Percentiles rank a stretch among this genome's conserved stretches.
phyloP scores from a whole-genome alignment of 2,797 vertebrate genomes.

The Chaetophractus vellerosus region DNA sequence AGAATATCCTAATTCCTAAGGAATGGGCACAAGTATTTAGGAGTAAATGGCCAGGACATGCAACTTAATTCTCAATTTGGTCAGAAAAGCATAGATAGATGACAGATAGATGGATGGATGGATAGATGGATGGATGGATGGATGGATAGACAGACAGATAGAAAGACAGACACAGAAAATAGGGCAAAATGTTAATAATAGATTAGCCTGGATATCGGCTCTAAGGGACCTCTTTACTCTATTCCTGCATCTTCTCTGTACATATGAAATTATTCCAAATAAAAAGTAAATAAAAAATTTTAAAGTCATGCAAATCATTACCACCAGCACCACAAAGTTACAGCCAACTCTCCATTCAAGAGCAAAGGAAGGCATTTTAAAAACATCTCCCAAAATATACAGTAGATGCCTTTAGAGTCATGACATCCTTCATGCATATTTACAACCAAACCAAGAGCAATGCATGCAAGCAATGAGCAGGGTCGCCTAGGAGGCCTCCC shows the following conservation, averaged over 20 bases:
- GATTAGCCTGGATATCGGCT: not conserved
- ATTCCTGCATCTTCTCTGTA: constrained; percentile 43
- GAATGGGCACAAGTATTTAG: constrained; percentile 34
- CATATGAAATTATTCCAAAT: constrained; percentile 68
- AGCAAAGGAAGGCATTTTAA: constrained; percentile 72
- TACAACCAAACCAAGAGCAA: constrained; percentile 76
- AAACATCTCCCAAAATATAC: constrained; percentile 75
- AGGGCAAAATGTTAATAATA: constrained; percentile 35
- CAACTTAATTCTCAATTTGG: constrained; percentile 55
- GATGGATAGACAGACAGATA: not conserved
- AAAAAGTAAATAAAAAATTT: constrained; percentile 15
- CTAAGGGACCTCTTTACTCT: not conserved
- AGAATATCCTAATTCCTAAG: not conserved
- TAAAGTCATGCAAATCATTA: constrained; percentile 67
- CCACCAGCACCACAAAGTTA: constrained; percentile 64
- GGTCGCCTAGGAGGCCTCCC: constrained; percentile 73
- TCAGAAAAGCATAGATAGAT: not conserved
- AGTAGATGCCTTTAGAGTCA: constrained; percentile 24
- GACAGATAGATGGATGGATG: not conserved
- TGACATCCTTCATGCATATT: constrained; percentile 65
- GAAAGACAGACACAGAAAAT: not conserved
- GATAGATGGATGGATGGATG: not conserved
- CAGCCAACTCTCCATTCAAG: constrained; percentile 48
- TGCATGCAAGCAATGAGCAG: constrained; percentile 50
- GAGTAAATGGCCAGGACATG: not conserved